Percentiles rank a stretch among this genome's conserved stretches.
Conservation (phyloP, 2,888 invertebrate species). For the Protophormia terraenovae region DNA sequence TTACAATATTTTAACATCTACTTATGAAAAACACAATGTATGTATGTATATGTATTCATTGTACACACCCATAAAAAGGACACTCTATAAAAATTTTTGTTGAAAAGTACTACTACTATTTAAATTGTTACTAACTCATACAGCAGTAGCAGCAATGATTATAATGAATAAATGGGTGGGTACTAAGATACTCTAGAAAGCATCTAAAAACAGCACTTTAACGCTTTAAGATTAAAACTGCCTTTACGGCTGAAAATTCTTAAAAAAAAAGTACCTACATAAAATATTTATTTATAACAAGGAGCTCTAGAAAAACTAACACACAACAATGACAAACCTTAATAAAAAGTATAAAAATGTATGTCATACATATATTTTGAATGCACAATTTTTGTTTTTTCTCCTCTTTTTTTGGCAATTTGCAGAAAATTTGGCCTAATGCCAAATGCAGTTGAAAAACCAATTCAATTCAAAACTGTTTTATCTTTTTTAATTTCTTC, state of each 20-base stretch:
- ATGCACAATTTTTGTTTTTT: neutral
- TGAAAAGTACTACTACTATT: neutral
- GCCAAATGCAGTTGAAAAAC: conserved; percentile 57
- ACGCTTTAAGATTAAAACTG: conserved; percentile 26
- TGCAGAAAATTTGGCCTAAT: conserved; percentile 42
- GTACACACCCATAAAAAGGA: neutral
- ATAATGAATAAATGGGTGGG: neutral
- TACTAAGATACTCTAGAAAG: neutral
- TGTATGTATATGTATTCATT: neutral
- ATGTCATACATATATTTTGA: neutral
- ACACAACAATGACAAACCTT: neutral
- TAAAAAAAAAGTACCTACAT: neutral
- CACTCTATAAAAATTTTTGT: neutral
- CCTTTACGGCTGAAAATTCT: neutral
- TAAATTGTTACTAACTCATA: conserved; percentile 5
- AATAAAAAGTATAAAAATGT: neutral
- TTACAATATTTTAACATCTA: neutral
- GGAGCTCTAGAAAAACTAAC: neutral
- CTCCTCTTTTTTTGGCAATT: neutral
- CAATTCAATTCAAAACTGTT: conserved; percentile 35
- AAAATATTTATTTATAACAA: conserved; percentile 36
- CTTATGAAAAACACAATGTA: neutral
- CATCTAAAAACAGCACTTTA: conserved; percentile 14
- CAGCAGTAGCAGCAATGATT: neutral
- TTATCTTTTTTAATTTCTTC: neutral